These are phyloP conservation scores for Yponomeuta evonymella DNA, from an alignment of 2,888 invertebrate genomes.

Conservation along the genomic window DNA sequence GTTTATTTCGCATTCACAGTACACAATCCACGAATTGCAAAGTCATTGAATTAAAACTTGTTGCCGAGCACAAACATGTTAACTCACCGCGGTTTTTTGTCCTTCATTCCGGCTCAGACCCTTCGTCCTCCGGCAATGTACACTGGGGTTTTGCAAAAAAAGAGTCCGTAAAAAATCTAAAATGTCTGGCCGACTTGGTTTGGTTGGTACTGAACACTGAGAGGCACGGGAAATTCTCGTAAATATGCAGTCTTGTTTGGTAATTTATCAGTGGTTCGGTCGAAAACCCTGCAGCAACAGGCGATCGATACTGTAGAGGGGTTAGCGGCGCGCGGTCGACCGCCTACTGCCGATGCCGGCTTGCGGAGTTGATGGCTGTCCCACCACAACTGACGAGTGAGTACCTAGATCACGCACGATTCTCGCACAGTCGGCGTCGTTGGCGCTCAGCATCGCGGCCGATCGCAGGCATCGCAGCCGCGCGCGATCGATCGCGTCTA, in stretches of 20 bases:
- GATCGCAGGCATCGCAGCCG: too few species aligned
- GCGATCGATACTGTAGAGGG: neutral
- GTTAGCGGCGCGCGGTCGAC: neutral
- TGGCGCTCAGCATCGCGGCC: neutral
- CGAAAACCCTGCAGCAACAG: neutral
- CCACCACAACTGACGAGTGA: neutral
- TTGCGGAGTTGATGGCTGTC: neutral
- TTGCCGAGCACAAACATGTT: neutral
- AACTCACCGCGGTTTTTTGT: conserved; percentile 1
- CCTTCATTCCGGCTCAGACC: neutral
- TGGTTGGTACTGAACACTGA: too few species aligned
- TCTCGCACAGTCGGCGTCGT: neutral
- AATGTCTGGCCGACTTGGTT: too few species aligned
- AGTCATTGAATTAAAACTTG: neutral
- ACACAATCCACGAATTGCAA: neutral
- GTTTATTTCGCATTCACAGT: neutral
- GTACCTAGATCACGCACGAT: neutral
- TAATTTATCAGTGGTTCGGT: neutral
- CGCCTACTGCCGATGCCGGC: neutral
- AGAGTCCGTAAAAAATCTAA: neutral
- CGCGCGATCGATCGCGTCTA: too few species aligned
- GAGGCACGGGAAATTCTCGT: neutral
- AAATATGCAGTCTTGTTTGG: neutral
- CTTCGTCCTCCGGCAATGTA: neutral
- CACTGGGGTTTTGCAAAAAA: neutral